A percentile compares a stretch with the other conserved stretches of the same genome.
phyloP scores from a whole-genome alignment of 2,888 invertebrate genomes.

The Caenorhabditis zanzibari region DNA sequence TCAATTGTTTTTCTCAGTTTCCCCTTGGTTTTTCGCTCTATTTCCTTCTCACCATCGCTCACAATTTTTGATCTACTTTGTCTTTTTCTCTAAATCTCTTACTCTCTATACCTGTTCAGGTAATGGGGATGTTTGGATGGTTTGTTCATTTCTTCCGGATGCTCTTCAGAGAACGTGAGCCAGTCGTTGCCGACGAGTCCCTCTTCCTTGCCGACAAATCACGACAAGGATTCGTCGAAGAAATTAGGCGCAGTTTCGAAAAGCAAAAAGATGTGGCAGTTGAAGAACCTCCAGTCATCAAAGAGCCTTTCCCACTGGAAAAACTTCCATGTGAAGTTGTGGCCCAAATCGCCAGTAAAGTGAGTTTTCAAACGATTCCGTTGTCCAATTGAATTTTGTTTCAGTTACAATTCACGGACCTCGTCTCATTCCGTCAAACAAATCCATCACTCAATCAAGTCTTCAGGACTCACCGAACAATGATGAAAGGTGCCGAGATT shows the following conservation, averaged over 20 bases:
- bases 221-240: too few species aligned
- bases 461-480: not conserved
- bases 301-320: too few species aligned
- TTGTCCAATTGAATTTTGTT: not conserved
- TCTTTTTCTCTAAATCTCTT: conserved; percentile 36
- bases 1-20: conserved; percentile 3
- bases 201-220: not conserved
- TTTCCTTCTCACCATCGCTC: not conserved
- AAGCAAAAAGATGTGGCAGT: too few species aligned
- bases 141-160: conserved; percentile 27
- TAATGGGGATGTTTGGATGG: not conserved
- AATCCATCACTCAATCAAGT: not conserved
- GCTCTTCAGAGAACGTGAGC: conserved; percentile 29
- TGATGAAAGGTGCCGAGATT: conserved; percentile 25
- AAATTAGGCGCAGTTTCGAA: too few species aligned
- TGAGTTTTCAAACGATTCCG: not conserved
- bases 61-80: conserved; percentile 13
- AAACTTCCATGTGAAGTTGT: conserved; percentile 5
- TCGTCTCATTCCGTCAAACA: conserved; percentile 14
- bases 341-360: conserved; percentile 1
- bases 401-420: conserved; percentile 31
- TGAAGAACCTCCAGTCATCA: too few species aligned
- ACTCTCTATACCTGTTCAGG: not conserved
- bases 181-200: conserved; percentile 1
- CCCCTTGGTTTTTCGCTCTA: not conserved